Conservation (phyloP, 2,888 invertebrate genomes). For the Peribatodes rhomboidaria region DNA sequence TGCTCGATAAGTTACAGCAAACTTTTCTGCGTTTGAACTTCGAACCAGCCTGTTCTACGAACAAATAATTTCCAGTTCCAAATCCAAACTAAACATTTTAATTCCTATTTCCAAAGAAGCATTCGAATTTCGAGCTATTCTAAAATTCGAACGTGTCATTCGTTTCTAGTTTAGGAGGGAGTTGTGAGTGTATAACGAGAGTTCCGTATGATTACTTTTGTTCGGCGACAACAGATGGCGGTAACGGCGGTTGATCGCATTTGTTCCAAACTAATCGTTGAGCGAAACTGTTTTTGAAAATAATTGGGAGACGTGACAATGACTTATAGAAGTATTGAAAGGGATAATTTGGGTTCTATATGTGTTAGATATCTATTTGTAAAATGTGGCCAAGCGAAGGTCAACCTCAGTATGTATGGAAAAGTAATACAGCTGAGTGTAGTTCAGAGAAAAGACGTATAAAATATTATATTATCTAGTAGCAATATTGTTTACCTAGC, state of each 20-base stretch:
- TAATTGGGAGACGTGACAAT: slow-evolving; percentile 43
- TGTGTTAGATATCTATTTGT: no score
- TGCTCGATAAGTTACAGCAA: not conserved
- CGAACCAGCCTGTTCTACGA: slow-evolving; percentile 13
- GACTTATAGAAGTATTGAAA: slow-evolving; percentile 4
- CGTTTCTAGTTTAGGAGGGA: slow-evolving; percentile 47
- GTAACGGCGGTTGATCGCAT: slow-evolving; percentile 54
- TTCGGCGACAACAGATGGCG: slow-evolving; percentile 66
- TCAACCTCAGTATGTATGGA: no score
- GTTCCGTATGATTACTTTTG: slow-evolving; percentile 65
- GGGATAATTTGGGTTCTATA: not conserved
- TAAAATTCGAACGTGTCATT: slow-evolving; percentile 56
- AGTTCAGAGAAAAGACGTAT: no score
- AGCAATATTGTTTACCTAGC: no score
- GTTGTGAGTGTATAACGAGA: slow-evolving; percentile 56
- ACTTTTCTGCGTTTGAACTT: slow-evolving; percentile 23
- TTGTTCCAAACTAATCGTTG: slow-evolving; percentile 50
- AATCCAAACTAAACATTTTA: slow-evolving; percentile 31
- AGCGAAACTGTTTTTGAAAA: slow-evolving; percentile 45
- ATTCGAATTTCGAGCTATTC: slow-evolving; percentile 37
- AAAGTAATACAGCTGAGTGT: no score
- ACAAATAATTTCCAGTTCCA: slow-evolving; percentile 22
- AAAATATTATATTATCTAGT: no score
- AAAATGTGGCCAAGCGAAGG: no score
- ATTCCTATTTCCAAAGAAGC: slow-evolving; percentile 52